Conservation (phyloP, 2,113 vertebrate species). For the Myiopsitta monachus region DNA sequence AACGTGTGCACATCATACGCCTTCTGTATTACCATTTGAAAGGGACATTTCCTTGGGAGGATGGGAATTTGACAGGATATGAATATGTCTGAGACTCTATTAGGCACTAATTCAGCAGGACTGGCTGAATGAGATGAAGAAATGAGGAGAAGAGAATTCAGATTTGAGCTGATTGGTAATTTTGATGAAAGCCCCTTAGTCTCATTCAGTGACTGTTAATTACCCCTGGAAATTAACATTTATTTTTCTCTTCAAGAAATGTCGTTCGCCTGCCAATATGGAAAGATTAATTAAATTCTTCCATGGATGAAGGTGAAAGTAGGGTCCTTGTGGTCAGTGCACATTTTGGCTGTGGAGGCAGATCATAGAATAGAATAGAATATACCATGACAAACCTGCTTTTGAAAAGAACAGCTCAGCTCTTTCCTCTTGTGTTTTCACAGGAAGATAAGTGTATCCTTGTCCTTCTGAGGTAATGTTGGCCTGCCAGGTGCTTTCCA, state of each 20-base stretch:
- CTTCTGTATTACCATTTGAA: constrained; percentile 68
- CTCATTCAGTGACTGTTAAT: constrained; percentile 60
- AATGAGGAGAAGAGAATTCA: constrained; percentile 65
- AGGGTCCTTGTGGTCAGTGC: constrained; percentile 2
- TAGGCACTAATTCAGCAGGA: constrained; percentile 63
- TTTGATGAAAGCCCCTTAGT: constrained; percentile 63
- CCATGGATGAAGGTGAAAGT: constrained; percentile 24
- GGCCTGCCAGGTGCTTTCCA: neutral
- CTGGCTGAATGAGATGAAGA: constrained; percentile 62
- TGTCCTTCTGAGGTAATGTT: neutral
- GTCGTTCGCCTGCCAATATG: constrained; percentile 34
- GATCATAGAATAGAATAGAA: neutral
- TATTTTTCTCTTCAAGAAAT: constrained; percentile 65
- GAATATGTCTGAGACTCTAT: constrained; percentile 67
- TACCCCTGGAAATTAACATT: constrained; percentile 62
- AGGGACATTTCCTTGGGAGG: constrained; percentile 60
- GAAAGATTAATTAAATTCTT: constrained; percentile 53
- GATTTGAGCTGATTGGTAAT: constrained; percentile 64
- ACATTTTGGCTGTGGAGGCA: neutral
- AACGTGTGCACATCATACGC: constrained; percentile 23
- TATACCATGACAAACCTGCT: neutral
- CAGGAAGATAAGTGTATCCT: neutral
- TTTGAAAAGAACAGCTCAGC: neutral
- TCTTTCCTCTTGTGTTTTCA: neutral
- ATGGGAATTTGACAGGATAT: constrained; percentile 67